Base-by-base conservation (phyloP, 1,140 invertebrate genomes). In the Gryllus bimaculatus region DNA sequence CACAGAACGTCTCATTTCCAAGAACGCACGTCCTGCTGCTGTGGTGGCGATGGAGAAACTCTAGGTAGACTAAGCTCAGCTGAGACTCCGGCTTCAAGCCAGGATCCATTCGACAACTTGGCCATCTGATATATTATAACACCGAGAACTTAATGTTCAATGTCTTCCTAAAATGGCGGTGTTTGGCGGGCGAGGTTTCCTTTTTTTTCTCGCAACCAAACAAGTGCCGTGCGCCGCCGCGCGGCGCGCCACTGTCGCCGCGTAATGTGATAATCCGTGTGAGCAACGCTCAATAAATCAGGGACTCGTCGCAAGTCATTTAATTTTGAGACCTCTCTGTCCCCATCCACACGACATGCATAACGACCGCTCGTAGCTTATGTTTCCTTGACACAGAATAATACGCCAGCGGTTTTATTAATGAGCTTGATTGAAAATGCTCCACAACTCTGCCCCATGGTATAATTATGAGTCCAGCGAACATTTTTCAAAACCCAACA, bases 361-460 rank as follows among this genome's bases (percentile, higher is more conserved):
- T 66, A 66, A 66, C 54, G 54, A 66, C 10, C 54, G 54, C 10
- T 66, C 54, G 54, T 66, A 66, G 54, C 54, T 66, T 66, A 66
- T 66, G 54, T 66, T 66, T 66, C 54, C 54, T 66, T 66, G 54
- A 66, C 54, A 66, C 54, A 18, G 18, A 66, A 66, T 66, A 66
- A 66, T 66, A 66, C 54, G 54, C 54, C 10, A 66, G 18, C 54
- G 54, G 54, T 66, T 66, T 66, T 66, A 66, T 66, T 66, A 66
- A 66, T 66, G 54, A 66, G 54, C 54, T 66, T 66, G 54, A 66
- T 66, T 66, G 54, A 66, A 66, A 66, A 66, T 66, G 54, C 54
- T 66, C 54, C 54, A 66, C 54, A 66, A 66, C 54, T 66, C 54
- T 66, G 54, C 54, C 54, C 54, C 18, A 18, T 18, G 54, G 54